A percentile compares a stretch with the other conserved stretches of the same genome.
phyloP scores from a whole-genome alignment of 1,140 invertebrate genomes.

The Campoletis sonorensis region DNA sequence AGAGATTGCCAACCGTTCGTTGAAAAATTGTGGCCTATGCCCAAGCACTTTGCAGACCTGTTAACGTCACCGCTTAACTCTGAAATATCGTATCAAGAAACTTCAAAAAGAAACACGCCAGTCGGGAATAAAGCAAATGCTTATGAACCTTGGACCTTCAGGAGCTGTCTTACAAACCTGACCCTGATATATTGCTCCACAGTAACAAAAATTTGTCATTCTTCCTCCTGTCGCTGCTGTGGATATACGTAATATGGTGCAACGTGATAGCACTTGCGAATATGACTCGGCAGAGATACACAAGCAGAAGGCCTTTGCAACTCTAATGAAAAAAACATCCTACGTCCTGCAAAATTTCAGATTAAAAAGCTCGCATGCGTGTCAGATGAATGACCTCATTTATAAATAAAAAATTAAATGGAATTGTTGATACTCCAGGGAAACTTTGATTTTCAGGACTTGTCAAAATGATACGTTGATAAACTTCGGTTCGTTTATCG shows the following conservation, averaged over 20 bases:
- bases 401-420: too few species aligned
- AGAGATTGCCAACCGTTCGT: conserved; percentile 2
- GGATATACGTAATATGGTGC: background rate
- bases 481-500: too few species aligned
- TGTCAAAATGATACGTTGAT: too few species aligned
- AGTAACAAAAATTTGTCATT: background rate
- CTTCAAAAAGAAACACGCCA: background rate
- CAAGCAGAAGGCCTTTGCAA: background rate
- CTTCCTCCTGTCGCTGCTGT: background rate
- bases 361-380: background rate
- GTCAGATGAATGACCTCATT: background rate
- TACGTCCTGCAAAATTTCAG: too few species aligned
- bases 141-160: background rate
- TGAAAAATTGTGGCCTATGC: background rate
- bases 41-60: background rate
- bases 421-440: too few species aligned
- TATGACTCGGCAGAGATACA: background rate
- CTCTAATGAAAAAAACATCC: too few species aligned
- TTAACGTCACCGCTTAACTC: background rate
- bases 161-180: background rate
- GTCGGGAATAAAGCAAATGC: background rate
- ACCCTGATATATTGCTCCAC: background rate
- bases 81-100: background rate
- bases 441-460: too few species aligned
- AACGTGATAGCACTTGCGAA: background rate